Conservation (phyloP, 2,113 vertebrate genomes). For the Tragulus kanchil region DNA sequence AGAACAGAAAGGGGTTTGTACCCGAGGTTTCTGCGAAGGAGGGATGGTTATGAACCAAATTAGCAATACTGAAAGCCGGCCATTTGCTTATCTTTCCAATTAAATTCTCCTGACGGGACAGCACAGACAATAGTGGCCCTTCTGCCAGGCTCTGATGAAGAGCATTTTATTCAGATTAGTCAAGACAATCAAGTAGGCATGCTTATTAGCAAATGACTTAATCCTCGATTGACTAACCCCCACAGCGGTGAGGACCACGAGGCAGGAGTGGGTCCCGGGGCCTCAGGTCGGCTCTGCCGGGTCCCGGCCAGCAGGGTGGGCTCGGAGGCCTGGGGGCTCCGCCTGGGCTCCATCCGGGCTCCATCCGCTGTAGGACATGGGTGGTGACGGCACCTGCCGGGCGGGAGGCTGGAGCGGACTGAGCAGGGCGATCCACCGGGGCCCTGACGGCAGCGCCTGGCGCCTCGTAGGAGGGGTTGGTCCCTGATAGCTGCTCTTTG, state of each 20-base stretch:
- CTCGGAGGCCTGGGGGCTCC: neutral
- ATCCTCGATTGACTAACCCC: constrained; percentile 77
- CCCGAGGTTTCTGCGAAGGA: constrained; percentile 88
- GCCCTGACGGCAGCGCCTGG: neutral
- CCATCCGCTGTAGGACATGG: neutral
- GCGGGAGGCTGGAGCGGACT: too few relatives aligned
- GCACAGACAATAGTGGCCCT: constrained; percentile 87
- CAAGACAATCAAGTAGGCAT: constrained; percentile 88
- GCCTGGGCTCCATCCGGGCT: neutral
- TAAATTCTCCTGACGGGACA: constrained; percentile 90
- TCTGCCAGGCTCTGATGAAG: constrained; percentile 87
- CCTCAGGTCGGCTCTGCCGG: neutral
- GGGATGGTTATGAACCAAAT: constrained; percentile 89
- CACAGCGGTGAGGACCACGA: too few relatives aligned
- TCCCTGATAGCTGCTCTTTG: neutral
- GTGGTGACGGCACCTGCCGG: neutral
- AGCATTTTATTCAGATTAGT: constrained; percentile 89
- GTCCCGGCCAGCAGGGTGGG: too few relatives aligned
- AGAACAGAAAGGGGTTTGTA: constrained; percentile 87
- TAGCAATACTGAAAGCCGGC: constrained; percentile 89
- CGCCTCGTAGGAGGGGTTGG: neutral
- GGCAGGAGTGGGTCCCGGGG: neutral
- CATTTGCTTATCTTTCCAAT: constrained; percentile 90
- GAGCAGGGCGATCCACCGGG: neutral
- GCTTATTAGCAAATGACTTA: constrained; percentile 89